Base-by-base conservation (phyloP, 2,888 invertebrate species). In the Branchipolynoe longqiensis region DNA sequence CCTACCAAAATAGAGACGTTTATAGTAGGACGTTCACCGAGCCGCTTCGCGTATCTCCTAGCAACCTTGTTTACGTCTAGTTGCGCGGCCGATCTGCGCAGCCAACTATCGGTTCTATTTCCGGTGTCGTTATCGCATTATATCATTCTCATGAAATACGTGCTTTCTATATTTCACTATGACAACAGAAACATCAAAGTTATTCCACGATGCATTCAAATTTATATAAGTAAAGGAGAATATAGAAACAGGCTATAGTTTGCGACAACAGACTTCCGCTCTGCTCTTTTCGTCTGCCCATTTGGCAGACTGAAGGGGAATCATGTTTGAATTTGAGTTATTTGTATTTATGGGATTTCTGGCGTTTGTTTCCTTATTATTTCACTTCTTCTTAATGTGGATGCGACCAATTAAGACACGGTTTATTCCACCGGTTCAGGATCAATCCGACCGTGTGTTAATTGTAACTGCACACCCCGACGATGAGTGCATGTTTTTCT, bases 401-500 rank as follows among this genome's bases (percentile, higher is more conserved):
- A n/a, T 14, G 74, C 6, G 28, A n/a, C 74, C 74, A 1, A 40
- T 36, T 22, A 74, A 74, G 28, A 74, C 74, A 12, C 4, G 28
- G 74, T 74, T 74, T 25, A 4, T 41, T 36, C 74, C 74, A 3
- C 74, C 74, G 62, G 36, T 2, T 14, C 36, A 18, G 69, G 62
- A 31, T 18, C 12, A 64, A 31, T 69, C 64, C 1, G 48, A 64
- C 14, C 38, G 69, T n/a, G 85, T 86, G 12, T 36, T 89, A 40
- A 36, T 99, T 83, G 96, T 99, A 0, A 97, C 96, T 64, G 98
- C 99, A 33, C 99, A 99, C 95, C 99, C 99, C 25, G 99, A 99
- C 94, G 99, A 99, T 93, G 99, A 99, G 93, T 97, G 97, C 90
- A 99, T 99, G 99, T 99, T 99, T 94, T 99, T 99, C 94, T 97